These are phyloP conservation scores for Gymnarchus niloticus DNA, from an alignment of 2,113 vertebrate genomes.

Conservation along the genomic window DNA sequence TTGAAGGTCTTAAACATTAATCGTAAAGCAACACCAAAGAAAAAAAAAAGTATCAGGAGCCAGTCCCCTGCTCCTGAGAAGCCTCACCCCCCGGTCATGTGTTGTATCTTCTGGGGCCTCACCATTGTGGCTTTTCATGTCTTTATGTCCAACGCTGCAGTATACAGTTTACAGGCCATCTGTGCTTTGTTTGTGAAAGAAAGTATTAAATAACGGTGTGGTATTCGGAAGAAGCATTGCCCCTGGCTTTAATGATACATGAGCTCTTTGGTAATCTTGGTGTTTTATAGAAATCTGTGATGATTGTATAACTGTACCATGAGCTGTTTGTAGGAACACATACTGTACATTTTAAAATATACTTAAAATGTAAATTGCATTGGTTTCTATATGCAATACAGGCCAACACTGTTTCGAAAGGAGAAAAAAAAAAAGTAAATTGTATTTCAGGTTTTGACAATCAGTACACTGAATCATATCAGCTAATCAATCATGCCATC, in stretches of 20 bases:
- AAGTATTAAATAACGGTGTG: background rate
- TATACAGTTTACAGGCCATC: background rate
- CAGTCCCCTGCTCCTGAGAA: too few species aligned
- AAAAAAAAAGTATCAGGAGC: too few species aligned
- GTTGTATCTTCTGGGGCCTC: too few species aligned
- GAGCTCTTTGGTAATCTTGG: background rate
- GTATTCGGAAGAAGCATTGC: background rate
- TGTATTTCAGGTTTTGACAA: background rate
- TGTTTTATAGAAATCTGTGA: background rate
- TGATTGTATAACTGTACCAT: background rate
- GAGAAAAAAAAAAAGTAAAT: background rate
- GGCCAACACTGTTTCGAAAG: background rate
- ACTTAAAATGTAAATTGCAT: background rate
- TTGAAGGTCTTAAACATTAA: too few species aligned
- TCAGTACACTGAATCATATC: background rate
- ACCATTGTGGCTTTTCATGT: too few species aligned
- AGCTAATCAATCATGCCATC: background rate
- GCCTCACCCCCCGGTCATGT: too few species aligned
- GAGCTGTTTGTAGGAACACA: background rate
- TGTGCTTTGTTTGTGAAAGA: background rate
- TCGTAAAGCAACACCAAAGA: too few species aligned
- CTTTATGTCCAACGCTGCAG: too few species aligned
- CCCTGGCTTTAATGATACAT: background rate
- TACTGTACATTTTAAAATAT: background rate
- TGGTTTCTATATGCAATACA: background rate